A percentile compares a stretch with the other conserved stretches of the same genome.
These are phyloP conservation scores for Antennarius maculatus DNA, from an alignment of 2,797 vertebrate species.

Conservation along the genomic window DNA sequence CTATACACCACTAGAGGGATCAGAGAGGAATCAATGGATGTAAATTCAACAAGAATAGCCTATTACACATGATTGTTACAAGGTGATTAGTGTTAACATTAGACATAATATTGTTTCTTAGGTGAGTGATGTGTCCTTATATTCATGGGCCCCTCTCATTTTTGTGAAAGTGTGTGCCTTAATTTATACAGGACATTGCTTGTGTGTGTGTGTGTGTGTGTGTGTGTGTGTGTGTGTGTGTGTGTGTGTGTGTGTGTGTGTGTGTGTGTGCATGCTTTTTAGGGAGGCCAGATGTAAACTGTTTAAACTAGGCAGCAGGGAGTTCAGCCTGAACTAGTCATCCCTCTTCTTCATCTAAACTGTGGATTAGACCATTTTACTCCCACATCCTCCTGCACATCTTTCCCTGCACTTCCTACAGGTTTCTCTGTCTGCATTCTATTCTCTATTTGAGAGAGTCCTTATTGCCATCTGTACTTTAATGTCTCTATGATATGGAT, in stretches of 20 bases:
- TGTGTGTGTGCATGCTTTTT: constrained; percentile 15
- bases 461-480: too few species aligned
- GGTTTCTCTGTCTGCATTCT: constrained; percentile 9
- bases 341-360: constrained; percentile 55
- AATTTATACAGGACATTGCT: too few species aligned
- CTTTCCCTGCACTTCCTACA: constrained; percentile 14
- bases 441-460: not conserved
- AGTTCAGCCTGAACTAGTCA: constrained; percentile 48
- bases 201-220: too few species aligned
- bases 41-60: not conserved
- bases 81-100: not conserved
- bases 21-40: not conserved
- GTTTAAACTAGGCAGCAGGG: constrained; percentile 59
- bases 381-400: constrained; percentile 42
- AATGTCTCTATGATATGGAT: too few species aligned
- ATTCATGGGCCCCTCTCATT: not conserved
- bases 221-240: not conserved
- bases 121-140: too few species aligned
- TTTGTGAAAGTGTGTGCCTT: constrained; percentile 10
- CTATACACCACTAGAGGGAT: constrained; percentile 52
- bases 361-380: constrained; percentile 32
- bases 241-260: constrained; percentile 9
- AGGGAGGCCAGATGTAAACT: constrained; percentile 57
- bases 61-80: constrained; percentile 2
- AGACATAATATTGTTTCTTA: not conserved